These are phyloP conservation scores for Melanotaenia pygmaea DNA, from an alignment of 2,797 vertebrate species.

Conservation along the genomic window DNA sequence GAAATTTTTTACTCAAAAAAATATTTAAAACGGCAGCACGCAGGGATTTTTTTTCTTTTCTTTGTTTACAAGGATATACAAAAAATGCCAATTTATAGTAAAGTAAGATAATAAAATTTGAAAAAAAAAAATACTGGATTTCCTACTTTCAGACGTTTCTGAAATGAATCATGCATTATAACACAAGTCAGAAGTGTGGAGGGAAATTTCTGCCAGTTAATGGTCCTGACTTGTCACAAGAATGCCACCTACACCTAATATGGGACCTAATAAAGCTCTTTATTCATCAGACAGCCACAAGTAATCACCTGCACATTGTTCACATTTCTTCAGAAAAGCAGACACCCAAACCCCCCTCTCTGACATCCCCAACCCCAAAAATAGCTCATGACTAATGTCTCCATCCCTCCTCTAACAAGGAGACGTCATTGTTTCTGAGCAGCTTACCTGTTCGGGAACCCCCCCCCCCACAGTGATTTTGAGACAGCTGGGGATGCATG, in stretches of 20 bases:
- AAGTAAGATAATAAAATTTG: background rate
- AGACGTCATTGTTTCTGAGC: conserved; percentile 58
- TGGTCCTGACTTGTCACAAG: background rate
- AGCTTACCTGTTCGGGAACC: conserved; percentile 59
- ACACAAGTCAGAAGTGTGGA: background rate
- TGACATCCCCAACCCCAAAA: conserved; percentile 32
- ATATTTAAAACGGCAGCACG: background rate
- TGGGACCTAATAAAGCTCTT: conserved; percentile 32
- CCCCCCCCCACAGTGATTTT: conserved; percentile 47
- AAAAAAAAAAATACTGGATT: background rate
- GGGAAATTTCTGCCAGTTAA: no score
- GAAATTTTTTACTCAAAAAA: no score
- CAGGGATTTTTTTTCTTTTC: background rate
- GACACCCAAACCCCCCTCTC: conserved; percentile 25
- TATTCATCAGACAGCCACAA: conserved; percentile 39
- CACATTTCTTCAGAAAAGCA: conserved; percentile 46
- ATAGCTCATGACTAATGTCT: conserved; percentile 60
- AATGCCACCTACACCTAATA: conserved; percentile 21
- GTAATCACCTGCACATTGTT: conserved; percentile 61
- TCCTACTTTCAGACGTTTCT: background rate
- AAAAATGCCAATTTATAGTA: background rate
- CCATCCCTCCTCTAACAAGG: conserved; percentile 44
- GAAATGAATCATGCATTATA: background rate
- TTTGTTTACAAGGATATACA: background rate
- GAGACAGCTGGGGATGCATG: conserved; percentile 48